A percentile compares a stretch with the other conserved stretches of the same genome.
These are phyloP conservation scores for Phenganax stokvisi DNA, from an alignment of 92 coral and sea anemone species.

Conservation along the genomic window DNA sequence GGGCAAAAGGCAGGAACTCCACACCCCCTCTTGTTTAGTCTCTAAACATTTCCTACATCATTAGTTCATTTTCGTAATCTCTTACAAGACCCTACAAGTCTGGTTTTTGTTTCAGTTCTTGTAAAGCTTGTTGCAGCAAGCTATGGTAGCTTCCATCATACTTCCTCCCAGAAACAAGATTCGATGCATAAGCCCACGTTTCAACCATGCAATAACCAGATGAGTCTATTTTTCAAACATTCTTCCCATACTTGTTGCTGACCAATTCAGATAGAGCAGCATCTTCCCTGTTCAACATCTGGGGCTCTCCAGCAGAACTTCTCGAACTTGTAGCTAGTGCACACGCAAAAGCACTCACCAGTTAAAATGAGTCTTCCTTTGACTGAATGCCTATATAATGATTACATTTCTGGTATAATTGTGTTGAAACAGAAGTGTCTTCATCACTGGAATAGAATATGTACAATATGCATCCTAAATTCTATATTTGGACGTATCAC, in stretches of 20 bases:
- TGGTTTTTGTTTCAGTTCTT: no score
- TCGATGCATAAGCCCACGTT: not conserved
- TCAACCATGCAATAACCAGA: not conserved
- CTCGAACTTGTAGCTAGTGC: conserved; percentile 1
- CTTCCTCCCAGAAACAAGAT: not conserved
- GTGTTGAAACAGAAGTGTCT: not conserved
- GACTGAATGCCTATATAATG: conserved; percentile 2
- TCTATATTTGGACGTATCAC: no score
- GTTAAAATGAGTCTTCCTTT: conserved; percentile 2
- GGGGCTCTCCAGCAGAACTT: conserved; percentile 8
- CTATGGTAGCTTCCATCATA: no score
- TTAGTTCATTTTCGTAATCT: no score
- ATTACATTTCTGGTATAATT: not conserved
- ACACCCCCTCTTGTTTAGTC: no score
- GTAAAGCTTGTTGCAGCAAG: no score
- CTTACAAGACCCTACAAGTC: no score
- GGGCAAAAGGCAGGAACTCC: not conserved
- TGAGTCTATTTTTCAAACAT: not conserved
- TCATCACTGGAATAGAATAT: not conserved
- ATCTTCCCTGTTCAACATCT: not conserved
- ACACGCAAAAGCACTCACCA: conserved; percentile 11
- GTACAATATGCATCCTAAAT: not conserved
- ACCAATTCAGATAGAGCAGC: conserved; percentile 14
- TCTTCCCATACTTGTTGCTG: conserved; percentile 13
- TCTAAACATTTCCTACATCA: no score